Evolutionary conservation across 2,888 invertebrate genomes (phyloP).

Genomic region (Folsomia candida): DNA sequence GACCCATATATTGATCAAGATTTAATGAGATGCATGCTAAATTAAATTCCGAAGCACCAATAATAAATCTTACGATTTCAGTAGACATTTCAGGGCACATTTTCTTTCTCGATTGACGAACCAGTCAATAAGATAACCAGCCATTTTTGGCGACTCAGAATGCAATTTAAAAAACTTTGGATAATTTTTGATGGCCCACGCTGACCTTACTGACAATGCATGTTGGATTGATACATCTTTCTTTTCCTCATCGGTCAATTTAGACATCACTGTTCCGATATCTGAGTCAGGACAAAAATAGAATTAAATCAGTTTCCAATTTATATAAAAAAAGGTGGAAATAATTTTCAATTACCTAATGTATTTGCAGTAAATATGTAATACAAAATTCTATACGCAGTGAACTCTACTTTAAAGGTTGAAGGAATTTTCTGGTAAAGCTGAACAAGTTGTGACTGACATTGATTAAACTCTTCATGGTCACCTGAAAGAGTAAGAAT

Average conservation of each 20-base stretch:
- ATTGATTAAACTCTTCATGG: conserved; percentile 99
- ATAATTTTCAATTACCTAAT: conserved; percentile 66
- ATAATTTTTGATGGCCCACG: conserved; percentile 91
- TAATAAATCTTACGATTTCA: conserved; percentile 85
- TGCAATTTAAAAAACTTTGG: conserved; percentile 90
- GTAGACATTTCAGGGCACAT: conserved; percentile 82
- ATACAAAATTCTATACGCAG: conserved; percentile 92
- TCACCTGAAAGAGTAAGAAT: too few species aligned
- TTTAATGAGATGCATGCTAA: conserved; percentile 5
- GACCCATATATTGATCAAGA: not conserved
- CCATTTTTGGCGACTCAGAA: conserved; percentile 86
- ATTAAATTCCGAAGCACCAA: not conserved
- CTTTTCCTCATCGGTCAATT: conserved; percentile 73
- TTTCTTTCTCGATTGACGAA: conserved; percentile 94
- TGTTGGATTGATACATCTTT: conserved; percentile 77
- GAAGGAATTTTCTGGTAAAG: conserved; percentile 68
- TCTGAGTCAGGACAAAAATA: conserved; percentile 63
- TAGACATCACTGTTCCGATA: conserved; percentile 84
- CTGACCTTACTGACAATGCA: conserved; percentile 83
- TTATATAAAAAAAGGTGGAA: conserved; percentile 15
- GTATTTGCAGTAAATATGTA: conserved; percentile 97
- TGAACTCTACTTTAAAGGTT: conserved; percentile 82
- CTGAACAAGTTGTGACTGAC: conserved; percentile 96
- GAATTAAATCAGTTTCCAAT: conserved; percentile 20
- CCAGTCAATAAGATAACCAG: conserved; percentile 95